Evolutionary conservation across 2,888 invertebrate genomes (phyloP).

Genomic region (Marasmarcha lunaedactyla): DNA sequence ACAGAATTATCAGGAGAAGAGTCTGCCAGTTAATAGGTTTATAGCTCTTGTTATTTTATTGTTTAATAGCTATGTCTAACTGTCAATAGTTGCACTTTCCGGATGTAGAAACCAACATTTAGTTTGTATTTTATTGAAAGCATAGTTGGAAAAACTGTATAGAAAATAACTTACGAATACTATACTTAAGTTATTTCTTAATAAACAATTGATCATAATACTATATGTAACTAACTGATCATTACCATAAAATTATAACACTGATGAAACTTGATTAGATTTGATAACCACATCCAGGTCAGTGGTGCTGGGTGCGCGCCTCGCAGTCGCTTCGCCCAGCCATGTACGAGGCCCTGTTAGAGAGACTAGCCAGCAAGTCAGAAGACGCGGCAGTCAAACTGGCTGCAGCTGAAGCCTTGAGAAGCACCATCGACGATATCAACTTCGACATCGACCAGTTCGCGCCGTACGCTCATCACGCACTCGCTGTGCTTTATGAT

Average conservation of each 20-base stretch:
- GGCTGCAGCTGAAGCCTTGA: slow-evolving; percentile 86
- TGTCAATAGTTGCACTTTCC: too few relatives aligned
- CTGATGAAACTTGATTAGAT: too few relatives aligned
- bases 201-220: too few relatives aligned
- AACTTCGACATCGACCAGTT: slow-evolving; percentile 91
- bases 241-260: too few relatives aligned
- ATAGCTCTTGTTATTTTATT: neutral
- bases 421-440: slow-evolving; percentile 90
- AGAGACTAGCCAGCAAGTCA: slow-evolving; percentile 70
- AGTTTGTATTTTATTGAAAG: too few relatives aligned
- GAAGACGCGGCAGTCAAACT: slow-evolving; percentile 92
- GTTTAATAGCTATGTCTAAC: too few relatives aligned
- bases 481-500: slow-evolving; percentile 83
- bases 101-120: too few relatives aligned
- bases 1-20: slow-evolving; percentile 84
- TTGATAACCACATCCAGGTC: slow-evolving; percentile 39
- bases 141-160: too few relatives aligned
- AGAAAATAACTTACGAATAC: too few relatives aligned
- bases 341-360: slow-evolving; percentile 82
- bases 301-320: slow-evolving; percentile 87
- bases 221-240: too few relatives aligned
- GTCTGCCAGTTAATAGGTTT: slow-evolving; percentile 85
- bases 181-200: too few relatives aligned
- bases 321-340: slow-evolving; percentile 82
- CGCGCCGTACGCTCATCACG: slow-evolving; percentile 82